Evolutionary conservation across 2,797 vertebrate genomes (phyloP).

Genomic region (Myiotriccus ornatus): DNA sequence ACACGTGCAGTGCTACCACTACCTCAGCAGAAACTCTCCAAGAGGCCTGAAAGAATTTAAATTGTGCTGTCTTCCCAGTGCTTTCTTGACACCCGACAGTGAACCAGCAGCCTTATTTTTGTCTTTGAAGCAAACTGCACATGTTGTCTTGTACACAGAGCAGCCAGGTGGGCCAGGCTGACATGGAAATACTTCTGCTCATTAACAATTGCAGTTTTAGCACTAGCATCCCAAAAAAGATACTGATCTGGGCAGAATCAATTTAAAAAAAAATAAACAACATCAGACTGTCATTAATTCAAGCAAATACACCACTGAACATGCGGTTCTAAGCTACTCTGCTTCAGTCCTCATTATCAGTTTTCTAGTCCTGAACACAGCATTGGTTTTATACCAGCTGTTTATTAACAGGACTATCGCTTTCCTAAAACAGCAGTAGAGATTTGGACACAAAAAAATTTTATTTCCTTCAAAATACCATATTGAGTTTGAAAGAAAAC

Average conservation of each 20-base stretch:
- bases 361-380: not conserved
- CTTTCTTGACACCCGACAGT: not conserved
- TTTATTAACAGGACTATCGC: not conserved
- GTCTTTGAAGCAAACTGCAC: not conserved
- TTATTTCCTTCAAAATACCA: not conserved
- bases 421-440: not conserved
- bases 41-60: not conserved
- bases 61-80: not conserved
- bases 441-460: not conserved
- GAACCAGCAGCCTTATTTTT: not conserved
- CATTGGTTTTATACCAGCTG: not conserved
- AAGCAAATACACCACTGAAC: not conserved
- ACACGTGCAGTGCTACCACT: accelerated
- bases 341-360: not conserved
- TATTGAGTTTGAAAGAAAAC: not conserved
- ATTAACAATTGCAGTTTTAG: not conserved
- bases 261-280: not conserved
- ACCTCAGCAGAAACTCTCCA: not conserved
- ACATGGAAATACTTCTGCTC: not conserved
- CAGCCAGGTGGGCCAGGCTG: not conserved
- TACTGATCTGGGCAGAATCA: not conserved
- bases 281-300: not conserved
- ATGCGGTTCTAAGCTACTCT: not conserved
- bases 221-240: not conserved
- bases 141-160: not conserved